Evolutionary conservation across 2,888 invertebrate species (phyloP), one percentile per base, ranked within the genome.

Genomic region (Thereva nobilitata): DNA sequence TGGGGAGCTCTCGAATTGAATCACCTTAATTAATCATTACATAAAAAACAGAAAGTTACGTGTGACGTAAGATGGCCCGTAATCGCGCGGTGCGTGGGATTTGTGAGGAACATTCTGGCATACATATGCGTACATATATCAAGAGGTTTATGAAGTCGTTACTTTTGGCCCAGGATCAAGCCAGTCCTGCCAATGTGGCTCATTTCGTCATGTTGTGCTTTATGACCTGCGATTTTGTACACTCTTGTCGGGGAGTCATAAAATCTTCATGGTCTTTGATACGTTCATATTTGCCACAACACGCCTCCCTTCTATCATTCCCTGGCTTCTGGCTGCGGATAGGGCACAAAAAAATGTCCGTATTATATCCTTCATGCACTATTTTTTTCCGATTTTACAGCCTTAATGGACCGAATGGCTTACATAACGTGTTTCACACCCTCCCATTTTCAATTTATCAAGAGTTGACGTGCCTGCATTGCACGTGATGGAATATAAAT

Each of bases 401-500:
- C 50, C 61, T 44, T 61, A 61, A 61, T 61, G 61, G 61, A 61
- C 61, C 50, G 50, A 61, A 61, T 61, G 61, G 49, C 61, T 61
- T 61, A 61, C 61, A 61, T 61, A 49, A 50, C 61, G 12, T 61
- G 61, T 61, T 23, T 61, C 61, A 50, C 61, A 61, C 61, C 61
- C 61, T 6, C 23, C 49, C 50, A 61, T 61, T 61, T 61, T 61
- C 61, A 61, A 61, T 61, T 61, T 61, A 61, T 61, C 61, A 61
- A 50, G 37, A 50, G 61, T 61, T 61, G 61, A 61, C 61, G 61
- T 61, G 50, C 61, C 61, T 50, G 50, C 61, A 61, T 61, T 61
- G 61, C 61, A 61, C 61, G 50, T 61, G 61, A 61, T 61, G 61
- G 61, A 61, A 61, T 61, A 61, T 61, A 61, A 61, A 61, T 61